phyloP scores from a whole-genome alignment of 2,888 invertebrate species.

The Protodeltote pygarga region DNA sequence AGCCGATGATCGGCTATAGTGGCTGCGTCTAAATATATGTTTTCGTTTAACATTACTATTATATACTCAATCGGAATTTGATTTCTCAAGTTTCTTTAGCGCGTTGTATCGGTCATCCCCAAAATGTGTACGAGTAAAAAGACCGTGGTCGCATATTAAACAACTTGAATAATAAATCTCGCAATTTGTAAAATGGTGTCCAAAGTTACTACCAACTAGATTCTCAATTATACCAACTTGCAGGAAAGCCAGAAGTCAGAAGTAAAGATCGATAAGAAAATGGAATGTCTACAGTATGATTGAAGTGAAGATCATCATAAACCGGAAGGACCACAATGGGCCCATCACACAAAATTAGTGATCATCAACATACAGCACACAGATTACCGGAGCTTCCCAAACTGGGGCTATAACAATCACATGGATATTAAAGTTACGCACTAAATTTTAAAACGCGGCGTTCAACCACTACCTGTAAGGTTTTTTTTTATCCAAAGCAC shows the following conservation, averaged over 20 bases:
- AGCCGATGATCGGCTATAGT: too few relatives aligned
- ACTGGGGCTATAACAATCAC: constrained; percentile 11
- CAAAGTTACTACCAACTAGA: neutral
- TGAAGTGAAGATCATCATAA: constrained; percentile 53
- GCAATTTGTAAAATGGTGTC: too few relatives aligned
- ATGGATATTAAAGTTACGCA: constrained; percentile 19
- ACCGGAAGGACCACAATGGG: constrained; percentile 81
- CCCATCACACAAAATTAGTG: constrained; percentile 72
- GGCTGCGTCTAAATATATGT: too few relatives aligned
- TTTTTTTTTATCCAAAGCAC: too few relatives aligned
- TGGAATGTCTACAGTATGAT: constrained; percentile 24
- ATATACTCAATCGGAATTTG: too few relatives aligned
- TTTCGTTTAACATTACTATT: too few relatives aligned
- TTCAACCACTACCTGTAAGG: neutral
- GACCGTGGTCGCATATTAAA: too few relatives aligned
- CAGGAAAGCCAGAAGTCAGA: neutral
- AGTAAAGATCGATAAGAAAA: constrained; percentile 1
- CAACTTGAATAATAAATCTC: too few relatives aligned
- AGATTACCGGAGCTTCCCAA: constrained; percentile 32
- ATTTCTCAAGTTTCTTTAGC: too few relatives aligned
- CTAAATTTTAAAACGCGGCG: constrained; percentile 21
- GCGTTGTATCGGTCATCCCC: too few relatives aligned
- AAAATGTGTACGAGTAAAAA: too few relatives aligned
- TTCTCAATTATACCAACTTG: neutral
- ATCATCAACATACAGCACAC: constrained; percentile 51